Evolutionary conservation across 2,888 invertebrate species (phyloP).

Genomic region (Fragum whitleyi): DNA sequence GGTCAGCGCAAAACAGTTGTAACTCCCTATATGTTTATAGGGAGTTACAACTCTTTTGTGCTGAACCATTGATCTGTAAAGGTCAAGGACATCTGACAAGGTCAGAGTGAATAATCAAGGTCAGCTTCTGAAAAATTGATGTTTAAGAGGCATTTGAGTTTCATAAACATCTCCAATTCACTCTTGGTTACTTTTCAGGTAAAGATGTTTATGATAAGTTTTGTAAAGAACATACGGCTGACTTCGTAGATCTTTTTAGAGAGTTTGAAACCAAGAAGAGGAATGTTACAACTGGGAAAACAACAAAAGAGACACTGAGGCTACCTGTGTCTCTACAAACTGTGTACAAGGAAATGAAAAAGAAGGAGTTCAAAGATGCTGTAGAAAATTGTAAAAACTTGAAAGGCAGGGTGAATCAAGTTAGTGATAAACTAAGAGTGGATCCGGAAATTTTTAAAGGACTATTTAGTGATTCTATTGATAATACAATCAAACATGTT

Average conservation of each 20-base stretch:
- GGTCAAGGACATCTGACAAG: no score
- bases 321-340: constrained; percentile 55
- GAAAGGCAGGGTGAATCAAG: constrained; percentile 41
- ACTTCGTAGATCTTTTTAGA: constrained; percentile 62
- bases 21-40: no score
- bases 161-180: no score
- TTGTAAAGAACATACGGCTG: constrained; percentile 44
- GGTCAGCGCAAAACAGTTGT: no score
- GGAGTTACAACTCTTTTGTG: no score
- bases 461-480: constrained; percentile 53
- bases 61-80: no score
- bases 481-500: constrained; percentile 61
- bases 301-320: constrained; percentile 60
- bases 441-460: constrained; percentile 54
- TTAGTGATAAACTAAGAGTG: constrained; percentile 60
- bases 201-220: constrained; percentile 43
- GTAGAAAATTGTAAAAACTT: constrained; percentile 37
- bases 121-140: no score
- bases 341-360: constrained; percentile 39
- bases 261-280: constrained; percentile 71
- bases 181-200: no score
- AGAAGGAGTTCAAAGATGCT: constrained; percentile 43
- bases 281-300: constrained; percentile 43
- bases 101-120: no score
- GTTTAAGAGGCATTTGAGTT: no score